Evolutionary conservation across 1,140 invertebrate species (phyloP).

Genomic region (Cepaea nemoralis): DNA sequence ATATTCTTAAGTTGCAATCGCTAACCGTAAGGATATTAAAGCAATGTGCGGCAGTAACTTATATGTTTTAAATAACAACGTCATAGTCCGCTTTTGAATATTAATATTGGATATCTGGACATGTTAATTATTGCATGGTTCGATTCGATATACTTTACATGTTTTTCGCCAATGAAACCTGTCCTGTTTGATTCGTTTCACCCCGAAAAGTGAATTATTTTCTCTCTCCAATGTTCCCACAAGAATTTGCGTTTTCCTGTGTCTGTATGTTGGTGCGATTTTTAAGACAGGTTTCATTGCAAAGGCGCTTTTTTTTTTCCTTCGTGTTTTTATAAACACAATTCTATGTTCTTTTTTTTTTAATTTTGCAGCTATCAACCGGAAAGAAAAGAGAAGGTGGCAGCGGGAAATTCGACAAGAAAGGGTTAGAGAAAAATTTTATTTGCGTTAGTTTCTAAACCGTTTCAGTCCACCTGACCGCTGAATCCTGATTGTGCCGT

Average conservation of each 20-base stretch:
- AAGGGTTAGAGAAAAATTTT: slow-evolving; percentile 39
- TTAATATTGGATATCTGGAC: neutral
- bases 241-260: neutral
- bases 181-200: slow-evolving; percentile 19
- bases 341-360: slow-evolving; percentile 30
- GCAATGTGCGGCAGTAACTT: no score
- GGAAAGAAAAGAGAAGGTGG: slow-evolving; percentile 40
- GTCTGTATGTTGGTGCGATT: neutral
- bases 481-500: slow-evolving; percentile 41
- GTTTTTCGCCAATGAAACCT: slow-evolving; percentile 36
- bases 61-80: neutral
- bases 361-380: slow-evolving; percentile 44
- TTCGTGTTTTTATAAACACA: slow-evolving; percentile 20
- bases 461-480: slow-evolving; percentile 31
- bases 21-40: no score
- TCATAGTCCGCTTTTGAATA: neutral
- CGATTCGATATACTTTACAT: slow-evolving; percentile 28
- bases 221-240: neutral
- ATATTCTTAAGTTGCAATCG: no score
- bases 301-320: slow-evolving; percentile 1
- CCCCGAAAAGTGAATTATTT: neutral
- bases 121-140: slow-evolving; percentile 28
- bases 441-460: slow-evolving; percentile 35
- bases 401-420: slow-evolving; percentile 44
- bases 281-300: slow-evolving; percentile 40